A percentile compares a stretch with the other conserved stretches of the same genome.
These are phyloP conservation scores for Leptopterna dolabrata DNA, from an alignment of 2,888 invertebrate species.

Conservation along the genomic window DNA sequence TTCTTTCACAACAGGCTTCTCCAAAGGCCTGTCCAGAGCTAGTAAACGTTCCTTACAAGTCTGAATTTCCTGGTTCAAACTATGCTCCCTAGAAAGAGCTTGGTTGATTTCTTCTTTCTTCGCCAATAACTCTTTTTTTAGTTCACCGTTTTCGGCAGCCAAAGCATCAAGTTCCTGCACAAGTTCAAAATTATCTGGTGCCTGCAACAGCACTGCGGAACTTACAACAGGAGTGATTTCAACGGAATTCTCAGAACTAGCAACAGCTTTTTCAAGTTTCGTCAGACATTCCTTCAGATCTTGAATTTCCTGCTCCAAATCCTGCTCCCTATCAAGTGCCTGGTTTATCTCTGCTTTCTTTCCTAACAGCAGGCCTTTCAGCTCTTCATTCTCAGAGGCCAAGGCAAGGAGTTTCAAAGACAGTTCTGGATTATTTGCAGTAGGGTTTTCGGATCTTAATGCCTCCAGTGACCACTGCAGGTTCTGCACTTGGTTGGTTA, in stretches of 20 bases:
- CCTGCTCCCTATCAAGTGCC: slow-evolving; percentile 30
- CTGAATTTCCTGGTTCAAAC: neutral
- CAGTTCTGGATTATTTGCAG: slow-evolving; percentile 64
- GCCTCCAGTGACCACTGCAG: slow-evolving; percentile 64
- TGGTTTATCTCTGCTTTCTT: slow-evolving; percentile 10
- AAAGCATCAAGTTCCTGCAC: neutral
- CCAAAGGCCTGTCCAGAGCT: neutral
- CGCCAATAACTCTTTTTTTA: neutral
- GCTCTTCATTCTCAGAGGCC: slow-evolving; percentile 59
- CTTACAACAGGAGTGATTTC: neutral
- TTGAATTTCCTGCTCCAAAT: slow-evolving; percentile 24
- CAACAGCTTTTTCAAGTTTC: neutral
- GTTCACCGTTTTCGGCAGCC: neutral
- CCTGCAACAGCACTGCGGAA: neutral
- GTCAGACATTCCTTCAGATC: slow-evolving; percentile 17
- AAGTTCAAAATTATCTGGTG: neutral
- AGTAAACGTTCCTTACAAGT: neutral
- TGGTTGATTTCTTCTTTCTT: neutral
- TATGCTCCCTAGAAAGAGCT: neutral
- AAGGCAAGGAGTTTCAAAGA: slow-evolving; percentile 65
- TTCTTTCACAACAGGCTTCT: neutral
- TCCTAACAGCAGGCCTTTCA: neutral
- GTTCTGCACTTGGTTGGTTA: slow-evolving; percentile 74
- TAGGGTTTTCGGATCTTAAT: slow-evolving; percentile 13
- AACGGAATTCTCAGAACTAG: neutral